Evolutionary conservation across 2,113 vertebrate genomes (phyloP).

Genomic region (Nothobranchius kuhntae): DNA sequence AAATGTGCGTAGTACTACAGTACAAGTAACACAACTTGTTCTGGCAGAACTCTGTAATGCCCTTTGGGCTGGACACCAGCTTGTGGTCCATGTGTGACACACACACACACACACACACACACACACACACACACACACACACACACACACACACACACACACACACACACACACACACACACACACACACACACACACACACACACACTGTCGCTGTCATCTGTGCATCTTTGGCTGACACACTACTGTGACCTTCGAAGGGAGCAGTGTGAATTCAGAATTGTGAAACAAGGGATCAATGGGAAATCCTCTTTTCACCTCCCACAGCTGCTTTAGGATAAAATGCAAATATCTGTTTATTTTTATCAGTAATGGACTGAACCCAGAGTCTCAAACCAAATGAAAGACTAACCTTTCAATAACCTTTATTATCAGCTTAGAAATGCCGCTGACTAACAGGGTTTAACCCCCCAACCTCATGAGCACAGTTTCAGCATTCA

Average conservation of each 20-base stretch:
- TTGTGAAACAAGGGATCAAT: conserved; percentile 53
- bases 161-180: conserved; percentile 32
- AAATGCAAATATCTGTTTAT: conserved; percentile 23
- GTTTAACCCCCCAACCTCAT: not conserved
- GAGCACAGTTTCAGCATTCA: not conserved
- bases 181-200: conserved; percentile 35
- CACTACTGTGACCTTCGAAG: conserved; percentile 39
- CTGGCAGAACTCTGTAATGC: conserved; percentile 60
- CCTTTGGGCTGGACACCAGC: conserved; percentile 59
- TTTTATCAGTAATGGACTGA: conserved; percentile 14
- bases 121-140: conserved; percentile 27
- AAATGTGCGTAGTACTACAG: conserved; percentile 45
- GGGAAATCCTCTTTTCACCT: conserved; percentile 41
- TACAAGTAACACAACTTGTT: conserved; percentile 62
- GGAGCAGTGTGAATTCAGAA: conserved; percentile 22
- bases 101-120: conserved; percentile 38
- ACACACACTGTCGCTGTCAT: conserved; percentile 35
- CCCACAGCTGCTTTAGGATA: conserved; percentile 12
- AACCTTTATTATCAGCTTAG: conserved; percentile 23
- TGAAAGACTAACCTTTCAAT: not conserved
- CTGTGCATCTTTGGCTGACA: conserved; percentile 35
- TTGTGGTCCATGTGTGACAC: conserved; percentile 52
- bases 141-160: conserved; percentile 39
- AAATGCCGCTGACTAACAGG: conserved; percentile 3
- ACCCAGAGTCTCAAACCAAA: not conserved